These are phyloP conservation scores for Acanthosepion pharaonis DNA, from an alignment of 2,888 invertebrate genomes.

Conservation along the genomic window DNA sequence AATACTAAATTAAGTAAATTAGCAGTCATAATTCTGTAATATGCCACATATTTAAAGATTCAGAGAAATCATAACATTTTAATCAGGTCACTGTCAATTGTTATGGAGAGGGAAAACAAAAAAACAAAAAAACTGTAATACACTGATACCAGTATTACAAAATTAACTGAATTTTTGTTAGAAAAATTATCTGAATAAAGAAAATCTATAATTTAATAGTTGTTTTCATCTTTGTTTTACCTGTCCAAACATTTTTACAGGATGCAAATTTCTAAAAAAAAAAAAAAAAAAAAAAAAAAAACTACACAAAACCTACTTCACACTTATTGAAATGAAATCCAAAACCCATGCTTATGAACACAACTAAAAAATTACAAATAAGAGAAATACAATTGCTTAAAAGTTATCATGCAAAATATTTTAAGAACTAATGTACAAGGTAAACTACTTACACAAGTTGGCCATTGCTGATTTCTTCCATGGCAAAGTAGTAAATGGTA, in stretches of 20 bases:
- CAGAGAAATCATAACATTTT: no score
- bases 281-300: background rate
- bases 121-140: background rate
- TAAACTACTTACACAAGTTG: slow-evolving; percentile 84
- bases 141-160: no score
- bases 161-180: background rate
- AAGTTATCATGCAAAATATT: no score
- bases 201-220: background rate
- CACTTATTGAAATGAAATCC: background rate
- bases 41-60: no score
- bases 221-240: background rate
- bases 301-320: background rate
- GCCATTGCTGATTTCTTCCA: slow-evolving; percentile 90
- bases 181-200: background rate
- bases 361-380: background rate
- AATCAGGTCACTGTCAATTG: no score
- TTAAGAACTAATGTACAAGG: background rate
- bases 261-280: background rate
- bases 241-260: background rate
- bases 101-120: background rate
- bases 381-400: no score
- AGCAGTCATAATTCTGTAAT: no score
- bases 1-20: no score
- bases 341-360: background rate
- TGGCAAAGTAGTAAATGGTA: slow-evolving; percentile 95